Conservation (phyloP, 2,888 invertebrate species). For the Pachliopta kotzebuea region DNA sequence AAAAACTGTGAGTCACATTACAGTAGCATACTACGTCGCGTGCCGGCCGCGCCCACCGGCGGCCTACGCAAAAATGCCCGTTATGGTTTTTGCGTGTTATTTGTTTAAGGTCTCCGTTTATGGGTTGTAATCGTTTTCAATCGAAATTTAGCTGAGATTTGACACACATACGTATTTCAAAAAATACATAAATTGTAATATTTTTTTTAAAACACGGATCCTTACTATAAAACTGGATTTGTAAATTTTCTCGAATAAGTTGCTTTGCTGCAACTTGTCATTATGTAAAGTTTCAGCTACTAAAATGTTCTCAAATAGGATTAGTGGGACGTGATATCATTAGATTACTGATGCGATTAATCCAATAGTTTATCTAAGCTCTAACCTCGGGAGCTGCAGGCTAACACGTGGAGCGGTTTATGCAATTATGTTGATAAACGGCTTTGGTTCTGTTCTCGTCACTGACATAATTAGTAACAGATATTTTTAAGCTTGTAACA, state of each 20-base stretch:
- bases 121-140: constrained; percentile 8
- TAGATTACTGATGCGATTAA: constrained; percentile 9
- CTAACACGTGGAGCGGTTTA: constrained; percentile 6
- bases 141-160: constrained; percentile 3
- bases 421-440: constrained; percentile 4
- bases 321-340: constrained; percentile 10
- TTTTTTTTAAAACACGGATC: too few species aligned
- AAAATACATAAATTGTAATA: too few species aligned
- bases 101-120: constrained; percentile 29
- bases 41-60: constrained; percentile 37
- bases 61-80: constrained; percentile 34
- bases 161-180: not conserved
- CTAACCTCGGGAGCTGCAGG: not conserved
- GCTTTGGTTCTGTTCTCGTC: not conserved
- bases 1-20: constrained; percentile 10
- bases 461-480: not conserved
- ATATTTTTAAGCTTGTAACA: too few species aligned
- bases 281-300: not conserved
- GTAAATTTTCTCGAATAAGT: too few species aligned
- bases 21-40: constrained; percentile 35
- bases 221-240: too few species aligned
- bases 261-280: too few species aligned
- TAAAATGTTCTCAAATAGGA: constrained; percentile 4
- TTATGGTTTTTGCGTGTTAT: constrained; percentile 32
- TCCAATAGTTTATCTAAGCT: constrained; percentile 1